These are phyloP conservation scores for Montipora capitata DNA, from an alignment of 92 coral and sea anemone genomes.

Conservation along the genomic window DNA sequence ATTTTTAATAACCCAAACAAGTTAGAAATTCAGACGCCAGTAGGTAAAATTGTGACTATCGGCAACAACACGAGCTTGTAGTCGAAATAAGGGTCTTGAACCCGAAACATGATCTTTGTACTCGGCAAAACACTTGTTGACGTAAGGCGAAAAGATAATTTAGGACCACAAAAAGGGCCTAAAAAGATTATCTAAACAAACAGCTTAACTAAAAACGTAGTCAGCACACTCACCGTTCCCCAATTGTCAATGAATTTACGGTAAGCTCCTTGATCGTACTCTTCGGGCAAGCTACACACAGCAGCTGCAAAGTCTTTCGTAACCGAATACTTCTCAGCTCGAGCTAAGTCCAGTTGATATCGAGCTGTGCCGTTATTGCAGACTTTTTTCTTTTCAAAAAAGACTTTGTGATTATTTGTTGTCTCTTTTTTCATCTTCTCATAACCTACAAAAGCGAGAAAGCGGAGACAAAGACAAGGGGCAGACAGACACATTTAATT, in stretches of 20 bases:
- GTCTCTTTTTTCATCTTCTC: constrained; percentile 47
- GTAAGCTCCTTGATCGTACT: constrained; percentile 22
- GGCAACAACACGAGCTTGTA: no score
- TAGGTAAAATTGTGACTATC: no score
- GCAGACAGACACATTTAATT: not conserved
- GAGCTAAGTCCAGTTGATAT: constrained; percentile 48
- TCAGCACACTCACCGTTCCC: constrained; percentile 61
- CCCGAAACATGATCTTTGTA: no score
- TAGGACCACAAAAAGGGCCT: no score
- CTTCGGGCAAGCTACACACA: constrained; percentile 48
- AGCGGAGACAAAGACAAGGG: not conserved
- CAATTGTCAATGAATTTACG: constrained; percentile 52
- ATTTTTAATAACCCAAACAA: no score
- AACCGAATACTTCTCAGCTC: constrained; percentile 35
- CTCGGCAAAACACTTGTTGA: no score
- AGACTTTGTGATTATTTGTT: constrained; percentile 43
- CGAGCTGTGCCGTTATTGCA: constrained; percentile 67
- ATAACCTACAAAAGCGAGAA: constrained; percentile 17
- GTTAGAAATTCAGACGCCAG: no score
- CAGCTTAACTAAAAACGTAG: no score
- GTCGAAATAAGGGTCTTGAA: no score
- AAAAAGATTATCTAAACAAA: no score
- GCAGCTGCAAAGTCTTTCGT: constrained; percentile 58
- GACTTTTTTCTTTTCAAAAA: constrained; percentile 50
- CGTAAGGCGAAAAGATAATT: no score